These are phyloP conservation scores for Dermatemys mawii DNA, from an alignment of 2,113 vertebrate genomes.

Conservation along the genomic window DNA sequence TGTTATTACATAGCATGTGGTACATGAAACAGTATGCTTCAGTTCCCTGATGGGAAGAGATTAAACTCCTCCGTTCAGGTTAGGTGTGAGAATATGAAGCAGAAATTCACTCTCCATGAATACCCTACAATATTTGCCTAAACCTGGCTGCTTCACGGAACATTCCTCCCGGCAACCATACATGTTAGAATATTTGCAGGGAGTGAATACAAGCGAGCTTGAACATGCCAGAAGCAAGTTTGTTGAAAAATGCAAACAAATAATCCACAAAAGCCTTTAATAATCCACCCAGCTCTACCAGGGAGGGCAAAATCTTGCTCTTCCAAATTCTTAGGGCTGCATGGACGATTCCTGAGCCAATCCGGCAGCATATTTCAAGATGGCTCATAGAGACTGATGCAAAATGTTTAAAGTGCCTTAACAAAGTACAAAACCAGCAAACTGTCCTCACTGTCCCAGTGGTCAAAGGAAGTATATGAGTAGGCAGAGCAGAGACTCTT, in stretches of 20 bases:
- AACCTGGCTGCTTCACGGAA: neutral
- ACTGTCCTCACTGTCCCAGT: neutral
- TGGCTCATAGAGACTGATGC: neutral
- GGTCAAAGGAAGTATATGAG: neutral
- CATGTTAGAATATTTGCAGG: neutral
- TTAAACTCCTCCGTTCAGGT: neutral
- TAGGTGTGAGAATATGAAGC: neutral
- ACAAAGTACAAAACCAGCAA: neutral
- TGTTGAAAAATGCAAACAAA: neutral
- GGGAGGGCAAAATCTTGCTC: neutral
- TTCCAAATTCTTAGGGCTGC: neutral
- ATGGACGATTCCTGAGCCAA: neutral
- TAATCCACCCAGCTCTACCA: neutral
- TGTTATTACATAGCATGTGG: neutral
- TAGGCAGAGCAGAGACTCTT: neutral
- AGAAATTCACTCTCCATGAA: neutral
- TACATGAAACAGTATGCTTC: neutral
- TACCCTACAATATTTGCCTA: neutral
- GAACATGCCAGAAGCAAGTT: neutral
- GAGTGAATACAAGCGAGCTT: neutral
- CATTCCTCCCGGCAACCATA: neutral
- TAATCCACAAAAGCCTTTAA: neutral
- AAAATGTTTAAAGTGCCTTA: neutral
- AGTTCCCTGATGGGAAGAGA: neutral
- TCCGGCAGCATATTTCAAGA: neutral